Evolutionary conservation across 2,888 invertebrate genomes (phyloP), one percentile per base, ranked within the genome.

Genomic region (Drosophila parthenogenetica): DNA sequence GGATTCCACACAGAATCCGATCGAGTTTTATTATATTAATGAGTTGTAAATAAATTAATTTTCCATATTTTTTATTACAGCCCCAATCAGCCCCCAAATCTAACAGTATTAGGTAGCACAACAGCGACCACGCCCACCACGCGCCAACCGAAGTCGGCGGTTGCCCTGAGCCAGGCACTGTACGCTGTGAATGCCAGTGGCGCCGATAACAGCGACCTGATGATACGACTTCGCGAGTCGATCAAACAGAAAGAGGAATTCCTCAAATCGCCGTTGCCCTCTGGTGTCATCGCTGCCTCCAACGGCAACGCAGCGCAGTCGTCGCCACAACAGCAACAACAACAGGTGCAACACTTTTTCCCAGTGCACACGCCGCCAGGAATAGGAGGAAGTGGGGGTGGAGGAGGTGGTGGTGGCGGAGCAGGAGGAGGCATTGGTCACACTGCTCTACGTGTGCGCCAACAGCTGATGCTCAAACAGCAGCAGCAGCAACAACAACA

Each of bases 201-300:
- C 22, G 59, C 67, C 2, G 83, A 84, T 25, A 87, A 84, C 61
- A 91, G 89, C 79, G 92, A 91, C 69, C 87, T 90, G 86, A 95
- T 96, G 93, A 95, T 95, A 75, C 94, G 96, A 92, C 93, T 97
- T 91, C 94, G 96, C 79, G 96, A 96, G 91, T 97, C 96, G 89
- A 95, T 96, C 87, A 97, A 97, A 90, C 96, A 97, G 90, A 97
- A 97, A 91, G 97, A 97, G 91, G 97, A 97, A 87, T 98, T 98
- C 92, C 93, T 98, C 66, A 94, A 95, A 90, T 94, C 96, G 78
- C 96, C 96, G 51, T 70, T 91, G 67, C 90, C 91, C 35, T 50
- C 74, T 13, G 69, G 69, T 17, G 46, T 68, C 50, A 14, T 72
- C 39, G 43, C 77, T 50, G 37, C 77, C 7, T 37, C 77, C 1